phyloP scores from a whole-genome alignment of 1,140 invertebrate genomes.

The Ooceraea biroi region DNA sequence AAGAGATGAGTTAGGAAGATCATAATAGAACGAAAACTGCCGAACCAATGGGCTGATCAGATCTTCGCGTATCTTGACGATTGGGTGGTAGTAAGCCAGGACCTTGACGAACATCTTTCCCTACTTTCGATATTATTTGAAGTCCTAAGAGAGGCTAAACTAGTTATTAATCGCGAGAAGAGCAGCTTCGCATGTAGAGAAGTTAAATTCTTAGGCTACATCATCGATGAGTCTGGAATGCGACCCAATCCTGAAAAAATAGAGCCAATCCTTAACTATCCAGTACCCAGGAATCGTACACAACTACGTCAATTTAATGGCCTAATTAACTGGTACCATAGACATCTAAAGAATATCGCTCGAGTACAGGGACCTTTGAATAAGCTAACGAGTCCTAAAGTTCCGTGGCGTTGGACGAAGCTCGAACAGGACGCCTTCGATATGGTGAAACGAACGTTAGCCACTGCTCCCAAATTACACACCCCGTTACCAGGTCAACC shows the following conservation, averaged over 20 bases:
- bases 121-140: neutral
- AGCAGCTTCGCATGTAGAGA: neutral
- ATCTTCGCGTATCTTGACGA: neutral
- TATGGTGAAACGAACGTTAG: neutral
- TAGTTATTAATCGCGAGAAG: neutral
- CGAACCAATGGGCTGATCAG: neutral
- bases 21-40: neutral
- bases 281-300: neutral
- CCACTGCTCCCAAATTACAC: neutral
- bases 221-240: neutral
- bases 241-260: neutral
- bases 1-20: neutral
- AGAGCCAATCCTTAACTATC: neutral
- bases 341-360: neutral
- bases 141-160: neutral
- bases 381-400: slow-evolving; percentile 11
- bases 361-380: slow-evolving; percentile 13
- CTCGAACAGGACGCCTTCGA: slow-evolving; percentile 21
- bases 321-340: neutral
- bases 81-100: neutral
- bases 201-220: neutral
- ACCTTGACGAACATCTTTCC: neutral
- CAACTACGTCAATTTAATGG: neutral
- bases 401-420: slow-evolving; percentile 9
- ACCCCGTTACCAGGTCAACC: neutral